Evolutionary conservation across 2,888 invertebrate genomes (phyloP).

Genomic region (Nemotelus nigrinus): DNA sequence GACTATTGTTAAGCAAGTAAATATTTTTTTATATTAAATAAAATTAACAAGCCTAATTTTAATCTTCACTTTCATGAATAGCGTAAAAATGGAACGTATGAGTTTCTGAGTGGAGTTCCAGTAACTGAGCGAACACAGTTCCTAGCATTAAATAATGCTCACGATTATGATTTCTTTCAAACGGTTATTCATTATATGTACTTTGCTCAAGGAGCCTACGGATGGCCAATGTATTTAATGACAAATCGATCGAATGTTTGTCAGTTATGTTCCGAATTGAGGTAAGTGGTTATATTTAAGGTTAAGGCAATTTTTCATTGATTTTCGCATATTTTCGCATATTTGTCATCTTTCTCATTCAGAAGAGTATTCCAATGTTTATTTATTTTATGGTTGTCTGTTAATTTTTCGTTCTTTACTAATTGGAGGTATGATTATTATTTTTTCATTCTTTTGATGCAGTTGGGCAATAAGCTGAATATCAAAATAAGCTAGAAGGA

Average conservation of each 20-base stretch:
- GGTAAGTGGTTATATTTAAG: slow-evolving; percentile 62
- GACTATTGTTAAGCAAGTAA: slow-evolving; percentile 75
- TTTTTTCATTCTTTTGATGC: too few species aligned
- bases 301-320: too few species aligned
- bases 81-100: slow-evolving; percentile 83
- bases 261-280: slow-evolving; percentile 75
- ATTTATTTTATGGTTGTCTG: too few species aligned
- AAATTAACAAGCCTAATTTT: neutral
- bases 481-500: too few species aligned
- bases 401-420: too few species aligned
- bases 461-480: too few species aligned
- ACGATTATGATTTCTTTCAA: slow-evolving; percentile 74
- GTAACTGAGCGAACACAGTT: slow-evolving; percentile 84
- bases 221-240: slow-evolving; percentile 87
- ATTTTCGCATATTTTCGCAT: too few species aligned
- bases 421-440: too few species aligned
- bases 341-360: too few species aligned
- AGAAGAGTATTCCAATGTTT: too few species aligned
- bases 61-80: slow-evolving; percentile 60
- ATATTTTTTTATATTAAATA: neutral
- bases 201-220: slow-evolving; percentile 86
- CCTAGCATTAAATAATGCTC: slow-evolving; percentile 78
- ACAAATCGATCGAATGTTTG: slow-evolving; percentile 77
- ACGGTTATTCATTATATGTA: slow-evolving; percentile 84
- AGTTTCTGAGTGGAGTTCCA: slow-evolving; percentile 86